These are phyloP conservation scores for Lepilemur septentrionalis DNA, from an alignment of 2,797 vertebrate species.

Conservation along the genomic window DNA sequence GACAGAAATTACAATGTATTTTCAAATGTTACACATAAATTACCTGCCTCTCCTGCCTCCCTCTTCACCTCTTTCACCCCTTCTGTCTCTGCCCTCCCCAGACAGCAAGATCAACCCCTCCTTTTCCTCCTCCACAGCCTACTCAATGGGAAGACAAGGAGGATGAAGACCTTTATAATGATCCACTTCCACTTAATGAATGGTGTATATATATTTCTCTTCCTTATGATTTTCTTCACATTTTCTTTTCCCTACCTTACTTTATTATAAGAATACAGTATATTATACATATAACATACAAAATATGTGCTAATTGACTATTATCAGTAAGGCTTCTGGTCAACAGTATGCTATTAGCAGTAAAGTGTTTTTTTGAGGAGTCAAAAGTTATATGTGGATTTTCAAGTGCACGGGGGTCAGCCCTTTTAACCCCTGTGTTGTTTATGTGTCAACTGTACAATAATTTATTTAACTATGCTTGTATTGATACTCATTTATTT, in stretches of 20 bases:
- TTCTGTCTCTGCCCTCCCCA: not conserved
- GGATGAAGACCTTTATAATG: not conserved
- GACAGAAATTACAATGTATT: not conserved
- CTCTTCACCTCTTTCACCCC: not conserved
- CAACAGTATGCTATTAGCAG: not conserved
- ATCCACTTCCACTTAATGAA: not conserved
- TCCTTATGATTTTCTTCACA: not conserved
- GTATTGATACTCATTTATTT: not conserved
- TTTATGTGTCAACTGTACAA: not conserved
- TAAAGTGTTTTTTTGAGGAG: not conserved
- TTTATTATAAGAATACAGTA: not conserved
- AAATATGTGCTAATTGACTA: not conserved
- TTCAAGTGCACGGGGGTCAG: not conserved
- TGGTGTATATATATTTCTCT: not conserved
- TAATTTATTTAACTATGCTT: not conserved
- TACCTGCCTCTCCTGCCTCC: not conserved
- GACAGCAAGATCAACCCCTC: not conserved
- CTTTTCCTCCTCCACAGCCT: not conserved
- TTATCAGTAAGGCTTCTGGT: not conserved
- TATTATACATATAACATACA: not conserved
- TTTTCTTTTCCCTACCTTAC: not conserved
- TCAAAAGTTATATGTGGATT: not conserved
- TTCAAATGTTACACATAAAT: not conserved
- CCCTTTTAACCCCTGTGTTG: not conserved
- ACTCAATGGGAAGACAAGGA: not conserved